phyloP scores from a whole-genome alignment of 2,113 vertebrate genomes.

The Cephalopholis sonnerati region DNA sequence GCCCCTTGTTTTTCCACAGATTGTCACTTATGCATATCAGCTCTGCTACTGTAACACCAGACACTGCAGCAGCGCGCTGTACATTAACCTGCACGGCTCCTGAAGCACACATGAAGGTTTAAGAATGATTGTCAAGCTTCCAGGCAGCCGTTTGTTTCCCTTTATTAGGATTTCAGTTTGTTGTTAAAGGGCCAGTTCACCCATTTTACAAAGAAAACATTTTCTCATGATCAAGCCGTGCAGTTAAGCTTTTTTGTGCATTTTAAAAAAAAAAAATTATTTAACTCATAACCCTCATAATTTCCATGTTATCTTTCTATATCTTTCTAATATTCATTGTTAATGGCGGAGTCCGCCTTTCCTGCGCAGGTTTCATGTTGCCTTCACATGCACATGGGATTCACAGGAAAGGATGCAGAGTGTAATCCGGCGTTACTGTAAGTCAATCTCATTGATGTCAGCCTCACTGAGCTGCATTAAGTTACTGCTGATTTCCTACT shows the following conservation, averaged over 20 bases:
- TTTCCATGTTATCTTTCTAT: background rate
- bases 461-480: background rate
- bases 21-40: slow-evolving; percentile 18
- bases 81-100: background rate
- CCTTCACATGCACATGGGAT: background rate
- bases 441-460: slow-evolving; percentile 5
- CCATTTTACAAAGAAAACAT: too few species aligned
- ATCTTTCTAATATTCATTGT: too few species aligned
- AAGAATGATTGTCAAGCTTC: background rate
- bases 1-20: slow-evolving; percentile 21
- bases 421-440: background rate
- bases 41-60: slow-evolving; percentile 14
- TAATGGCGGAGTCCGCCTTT: too few species aligned
- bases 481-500: background rate
- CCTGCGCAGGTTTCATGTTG: background rate
- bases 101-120: background rate
- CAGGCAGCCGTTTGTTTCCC: background rate
- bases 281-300: background rate
- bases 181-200: background rate
- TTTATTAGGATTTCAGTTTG: background rate
- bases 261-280: too few species aligned
- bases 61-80: background rate
- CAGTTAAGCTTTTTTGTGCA: too few species aligned
- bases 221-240: too few species aligned
- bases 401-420: background rate